Evolutionary conservation across 2,888 invertebrate species (phyloP).

Genomic region (Athalia rosae): DNA sequence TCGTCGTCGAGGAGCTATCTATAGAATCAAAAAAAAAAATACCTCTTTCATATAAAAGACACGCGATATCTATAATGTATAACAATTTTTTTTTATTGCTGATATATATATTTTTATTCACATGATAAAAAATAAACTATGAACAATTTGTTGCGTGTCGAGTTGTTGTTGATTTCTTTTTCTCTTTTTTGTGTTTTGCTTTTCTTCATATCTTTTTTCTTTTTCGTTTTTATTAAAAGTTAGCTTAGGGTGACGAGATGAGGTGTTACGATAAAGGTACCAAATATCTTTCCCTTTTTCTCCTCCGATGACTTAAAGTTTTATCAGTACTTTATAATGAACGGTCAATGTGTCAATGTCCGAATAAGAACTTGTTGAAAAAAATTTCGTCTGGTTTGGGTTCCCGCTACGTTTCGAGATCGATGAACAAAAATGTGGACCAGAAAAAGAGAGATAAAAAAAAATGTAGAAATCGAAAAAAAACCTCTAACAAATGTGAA

Average conservation of each 20-base stretch:
- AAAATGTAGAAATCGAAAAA: no score
- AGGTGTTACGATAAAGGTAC: constrained; percentile 28
- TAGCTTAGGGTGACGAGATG: constrained; percentile 38
- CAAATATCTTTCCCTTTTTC: constrained; percentile 9
- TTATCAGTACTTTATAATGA: constrained; percentile 24
- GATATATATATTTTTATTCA: constrained; percentile 77
- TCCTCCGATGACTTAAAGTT: background rate
- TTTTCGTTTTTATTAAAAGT: constrained; percentile 2
- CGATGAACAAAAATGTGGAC: no score
- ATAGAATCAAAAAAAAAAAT: background rate
- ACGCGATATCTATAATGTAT: constrained; percentile 67
- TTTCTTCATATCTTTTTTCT: constrained; percentile 23
- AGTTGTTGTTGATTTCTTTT: constrained; percentile 10
- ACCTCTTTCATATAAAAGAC: constrained; percentile 33
- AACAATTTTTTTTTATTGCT: constrained; percentile 81
- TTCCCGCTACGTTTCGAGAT: constrained; percentile 12
- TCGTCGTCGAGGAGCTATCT: constrained; percentile 27
- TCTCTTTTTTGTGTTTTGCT: constrained; percentile 3
- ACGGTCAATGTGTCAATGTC: constrained; percentile 9
- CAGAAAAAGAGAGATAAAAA: background rate
- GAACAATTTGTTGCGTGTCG: constrained; percentile 73
- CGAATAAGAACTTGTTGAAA: constrained; percentile 2
- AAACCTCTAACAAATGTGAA: constrained; percentile 28
- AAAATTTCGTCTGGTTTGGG: background rate
- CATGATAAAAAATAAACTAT: constrained; percentile 83